Conservation (phyloP, 2,113 vertebrate species). For the Aplodontia rufa region DNA sequence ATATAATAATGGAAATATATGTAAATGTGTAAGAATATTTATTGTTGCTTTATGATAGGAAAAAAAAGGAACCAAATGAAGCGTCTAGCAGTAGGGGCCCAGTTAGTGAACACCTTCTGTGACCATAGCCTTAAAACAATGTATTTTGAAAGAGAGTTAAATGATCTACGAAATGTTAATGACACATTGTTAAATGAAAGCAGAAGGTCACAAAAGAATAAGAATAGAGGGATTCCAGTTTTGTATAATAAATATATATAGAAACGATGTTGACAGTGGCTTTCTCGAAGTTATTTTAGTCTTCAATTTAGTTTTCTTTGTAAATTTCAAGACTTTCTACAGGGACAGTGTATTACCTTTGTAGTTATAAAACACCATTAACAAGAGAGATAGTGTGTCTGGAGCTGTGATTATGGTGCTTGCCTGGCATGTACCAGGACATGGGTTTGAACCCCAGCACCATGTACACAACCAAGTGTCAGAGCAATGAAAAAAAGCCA, state of each 20-base stretch:
- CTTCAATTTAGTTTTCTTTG: conserved; percentile 3
- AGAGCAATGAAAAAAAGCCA: too few relatives aligned
- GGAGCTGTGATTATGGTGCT: too few relatives aligned
- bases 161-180: not conserved
- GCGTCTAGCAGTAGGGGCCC: not conserved
- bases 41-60: not conserved
- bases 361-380: not conserved
- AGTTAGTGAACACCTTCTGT: not conserved
- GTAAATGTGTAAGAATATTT: not conserved
- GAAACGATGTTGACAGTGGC: not conserved
- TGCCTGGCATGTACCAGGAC: too few relatives aligned
- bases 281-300: conserved; percentile 22
- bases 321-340: not conserved
- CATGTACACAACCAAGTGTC: too few relatives aligned
- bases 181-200: not conserved
- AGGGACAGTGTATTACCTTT: not conserved
- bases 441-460: too few relatives aligned
- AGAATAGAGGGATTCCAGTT: not conserved
- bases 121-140: not conserved
- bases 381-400: accelerated
- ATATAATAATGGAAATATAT: not conserved
- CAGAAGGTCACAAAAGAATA: not conserved
- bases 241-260: not conserved
- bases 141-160: not conserved
- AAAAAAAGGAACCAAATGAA: not conserved